A percentile compares a stretch with the other conserved stretches of the same genome.
phyloP scores from a whole-genome alignment of 2,888 invertebrate genomes.

The Neuroscelio doddi region DNA sequence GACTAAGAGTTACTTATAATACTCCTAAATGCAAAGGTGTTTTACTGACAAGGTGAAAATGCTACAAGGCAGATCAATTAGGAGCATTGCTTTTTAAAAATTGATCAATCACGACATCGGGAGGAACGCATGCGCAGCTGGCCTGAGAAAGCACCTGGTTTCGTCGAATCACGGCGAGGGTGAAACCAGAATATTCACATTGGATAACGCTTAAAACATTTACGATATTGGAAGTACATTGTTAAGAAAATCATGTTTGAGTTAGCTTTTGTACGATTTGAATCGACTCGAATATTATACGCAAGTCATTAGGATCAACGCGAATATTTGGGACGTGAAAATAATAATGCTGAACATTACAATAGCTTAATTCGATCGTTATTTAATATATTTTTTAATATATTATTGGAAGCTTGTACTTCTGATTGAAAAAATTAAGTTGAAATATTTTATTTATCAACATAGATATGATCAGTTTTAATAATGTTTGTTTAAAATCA shows the following conservation, averaged over 20 bases:
- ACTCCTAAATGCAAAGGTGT: slow-evolving; percentile 41
- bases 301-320: neutral
- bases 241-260: too few relatives aligned
- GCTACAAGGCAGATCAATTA: slow-evolving; percentile 61
- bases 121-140: slow-evolving; percentile 54
- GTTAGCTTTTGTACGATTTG: too few relatives aligned
- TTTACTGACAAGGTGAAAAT: slow-evolving; percentile 41
- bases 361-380: neutral
- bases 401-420: too few relatives aligned
- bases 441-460: too few relatives aligned
- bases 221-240: too few relatives aligned
- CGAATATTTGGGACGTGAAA: neutral
- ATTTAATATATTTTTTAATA: neutral
- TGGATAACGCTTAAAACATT: slow-evolving; percentile 4
- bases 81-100: slow-evolving; percentile 67
- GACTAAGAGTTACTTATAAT: slow-evolving; percentile 60
- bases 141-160: slow-evolving; percentile 62
- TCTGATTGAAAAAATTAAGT: too few relatives aligned
- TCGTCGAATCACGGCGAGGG: slow-evolving; percentile 47
- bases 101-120: slow-evolving; percentile 64
- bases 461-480: too few relatives aligned
- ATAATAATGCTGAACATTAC: neutral
- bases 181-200: slow-evolving; percentile 6
- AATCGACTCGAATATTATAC: neutral
- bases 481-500: too few relatives aligned